A percentile compares a stretch with the other conserved stretches of the same genome.
These are phyloP conservation scores for Stenchaetothrips biformis DNA, from an alignment of 2,888 invertebrate genomes.

Conservation along the genomic window DNA sequence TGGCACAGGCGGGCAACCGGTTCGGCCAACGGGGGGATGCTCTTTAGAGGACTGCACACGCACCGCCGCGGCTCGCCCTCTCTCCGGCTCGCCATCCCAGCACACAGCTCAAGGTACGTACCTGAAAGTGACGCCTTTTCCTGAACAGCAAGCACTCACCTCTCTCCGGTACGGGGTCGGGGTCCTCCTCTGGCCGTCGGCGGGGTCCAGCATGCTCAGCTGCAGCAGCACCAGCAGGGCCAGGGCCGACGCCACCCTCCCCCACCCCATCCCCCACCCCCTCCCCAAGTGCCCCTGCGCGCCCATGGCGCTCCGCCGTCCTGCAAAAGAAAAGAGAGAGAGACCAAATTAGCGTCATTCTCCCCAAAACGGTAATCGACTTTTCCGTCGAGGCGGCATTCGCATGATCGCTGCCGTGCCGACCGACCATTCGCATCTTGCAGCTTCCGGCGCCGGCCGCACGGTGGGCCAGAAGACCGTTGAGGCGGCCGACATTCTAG, in stretches of 20 bases:
- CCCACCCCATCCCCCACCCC: neutral
- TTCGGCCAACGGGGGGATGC: neutral
- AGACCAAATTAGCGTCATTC: neutral
- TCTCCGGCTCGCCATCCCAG: neutral
- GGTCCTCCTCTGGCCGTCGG: neutral
- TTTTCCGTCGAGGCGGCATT: neutral
- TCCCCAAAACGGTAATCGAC: neutral
- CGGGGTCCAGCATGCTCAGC: neutral
- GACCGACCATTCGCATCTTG: too few relatives aligned
- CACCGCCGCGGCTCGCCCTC: neutral
- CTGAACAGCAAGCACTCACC: neutral
- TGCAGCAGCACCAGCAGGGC: neutral
- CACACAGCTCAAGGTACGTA: neutral
- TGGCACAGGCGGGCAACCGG: neutral
- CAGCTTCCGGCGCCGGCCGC: too few relatives aligned
- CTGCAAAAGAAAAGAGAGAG: neutral
- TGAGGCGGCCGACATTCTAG: too few relatives aligned
- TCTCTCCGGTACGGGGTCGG: neutral
- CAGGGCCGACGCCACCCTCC: neutral
- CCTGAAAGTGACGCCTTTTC: neutral
- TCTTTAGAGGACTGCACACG: neutral
- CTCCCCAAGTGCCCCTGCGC: neutral
- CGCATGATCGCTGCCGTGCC: too few relatives aligned
- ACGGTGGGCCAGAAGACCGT: too few relatives aligned
- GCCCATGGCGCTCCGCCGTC: conserved; percentile 2